Percentiles rank a stretch among this genome's conserved stretches.
These are phyloP conservation scores for Chaetura pelagica DNA, from an alignment of 2,113 vertebrate species.

Conservation along the genomic window DNA sequence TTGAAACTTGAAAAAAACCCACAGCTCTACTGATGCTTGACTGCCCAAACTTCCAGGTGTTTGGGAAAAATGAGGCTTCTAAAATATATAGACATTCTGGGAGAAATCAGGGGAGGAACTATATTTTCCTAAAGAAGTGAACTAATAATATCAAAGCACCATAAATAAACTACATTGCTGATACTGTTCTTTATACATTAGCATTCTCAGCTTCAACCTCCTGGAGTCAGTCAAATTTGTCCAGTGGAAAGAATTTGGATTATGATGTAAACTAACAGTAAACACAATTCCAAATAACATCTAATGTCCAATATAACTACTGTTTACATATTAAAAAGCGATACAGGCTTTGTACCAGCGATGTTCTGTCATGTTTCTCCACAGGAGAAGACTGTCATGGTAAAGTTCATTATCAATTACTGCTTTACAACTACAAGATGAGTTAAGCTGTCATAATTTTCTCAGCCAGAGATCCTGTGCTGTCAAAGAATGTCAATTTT, in stretches of 20 bases:
- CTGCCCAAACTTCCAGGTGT: not conserved
- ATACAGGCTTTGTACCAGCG: slow-evolving; percentile 82
- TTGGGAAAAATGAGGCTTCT: not conserved
- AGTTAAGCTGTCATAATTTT: slow-evolving; percentile 89
- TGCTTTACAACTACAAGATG: slow-evolving; percentile 86
- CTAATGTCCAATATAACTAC: slow-evolving; percentile 84
- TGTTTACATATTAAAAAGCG: slow-evolving; percentile 87
- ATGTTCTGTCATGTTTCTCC: slow-evolving; percentile 91
- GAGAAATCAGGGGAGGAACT: not conserved
- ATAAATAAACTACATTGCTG: not conserved
- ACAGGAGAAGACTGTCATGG: slow-evolving; percentile 86
- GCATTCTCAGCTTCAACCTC: not conserved
- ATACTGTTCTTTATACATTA: not conserved
- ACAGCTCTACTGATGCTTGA: not conserved
- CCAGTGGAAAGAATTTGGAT: slow-evolving; percentile 58
- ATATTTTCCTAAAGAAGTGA: not conserved
- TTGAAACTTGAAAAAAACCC: not conserved
- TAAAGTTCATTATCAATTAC: slow-evolving; percentile 86
- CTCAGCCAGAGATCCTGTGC: slow-evolving; percentile 81
- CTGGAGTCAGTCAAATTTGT: slow-evolving; percentile 29
- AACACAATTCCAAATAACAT: slow-evolving; percentile 78
- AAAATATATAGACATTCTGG: not conserved
- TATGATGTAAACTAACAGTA: slow-evolving; percentile 78
- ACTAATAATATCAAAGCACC: not conserved
- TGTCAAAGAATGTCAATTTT: slow-evolving; percentile 87